Evolutionary conservation across 1,140 invertebrate genomes (phyloP), one percentile per base, ranked within the genome.

Genomic region (Elymnias hypermnestra): DNA sequence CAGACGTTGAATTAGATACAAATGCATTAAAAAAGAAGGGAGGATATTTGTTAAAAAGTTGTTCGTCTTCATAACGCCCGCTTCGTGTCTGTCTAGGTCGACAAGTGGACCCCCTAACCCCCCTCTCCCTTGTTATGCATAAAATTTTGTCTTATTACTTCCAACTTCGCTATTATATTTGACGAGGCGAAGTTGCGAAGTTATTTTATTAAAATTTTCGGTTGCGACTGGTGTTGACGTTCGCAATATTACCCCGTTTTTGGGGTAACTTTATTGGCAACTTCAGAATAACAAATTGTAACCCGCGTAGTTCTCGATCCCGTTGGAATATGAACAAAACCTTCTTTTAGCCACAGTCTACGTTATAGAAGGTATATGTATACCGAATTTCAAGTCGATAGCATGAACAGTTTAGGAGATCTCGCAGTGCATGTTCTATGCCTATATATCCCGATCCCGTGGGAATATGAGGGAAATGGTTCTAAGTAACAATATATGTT

Each of bases 191-290:
- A 83, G 72, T 78, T 83, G 57, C 59, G 56, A 78, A 83, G 79
- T 83, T 83, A 83, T 83, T 83, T 75, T 83, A 83, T 83, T 83
- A 83, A 83, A 79, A 83, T 83, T 79, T 79, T 74, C 72, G 74
- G 71, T 65, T 60, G 61, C 29, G 29, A 12, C 29, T 57, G 57
- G 50, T 51, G 58, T 51, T 49, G 65, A 52, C 47, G 44, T 33
- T 33, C n/a, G 13, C n/a, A 15, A 8, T 33, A 15, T 33, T 33
- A 33, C 29, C 14, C 29, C 7, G 13, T 33, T 33, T 21, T 33
- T 33, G 29, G 29, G 29, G 29, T 33, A 33, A 15, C 15, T 33
- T 33, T 33, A 12, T 13, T 1, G 26, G 3, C 26, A 12, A 12
- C 0, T 2, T 3, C 10, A 12, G 10, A 12, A 12, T 29, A 29